Percentiles rank a stretch among this genome's conserved stretches.
Conservation (phyloP, 1,140 invertebrate species). For the Diabrotica virgifera region DNA sequence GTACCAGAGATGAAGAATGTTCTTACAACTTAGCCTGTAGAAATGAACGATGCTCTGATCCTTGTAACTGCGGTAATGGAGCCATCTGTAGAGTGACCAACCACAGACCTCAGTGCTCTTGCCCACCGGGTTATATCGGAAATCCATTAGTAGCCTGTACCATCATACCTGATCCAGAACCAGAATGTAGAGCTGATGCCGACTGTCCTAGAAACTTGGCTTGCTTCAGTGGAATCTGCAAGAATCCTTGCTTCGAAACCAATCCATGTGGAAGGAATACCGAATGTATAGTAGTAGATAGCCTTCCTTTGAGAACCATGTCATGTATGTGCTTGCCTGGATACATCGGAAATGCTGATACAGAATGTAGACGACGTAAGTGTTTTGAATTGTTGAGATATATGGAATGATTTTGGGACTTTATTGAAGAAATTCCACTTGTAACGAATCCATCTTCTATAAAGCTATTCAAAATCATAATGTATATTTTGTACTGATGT, state of each 20-base stretch:
- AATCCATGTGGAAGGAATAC: constrained; percentile 79
- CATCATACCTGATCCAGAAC: constrained; percentile 50
- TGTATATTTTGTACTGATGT: too few relatives aligned
- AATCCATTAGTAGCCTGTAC: constrained; percentile 69
- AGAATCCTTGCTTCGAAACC: constrained; percentile 75
- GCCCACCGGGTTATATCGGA: constrained; percentile 77
- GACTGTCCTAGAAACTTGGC: constrained; percentile 82
- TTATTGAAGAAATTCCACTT: too few relatives aligned
- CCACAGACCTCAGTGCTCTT: constrained; percentile 75
- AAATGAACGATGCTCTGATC: constrained; percentile 72
- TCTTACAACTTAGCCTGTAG: constrained; percentile 70
- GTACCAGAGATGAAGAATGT: constrained; percentile 69
- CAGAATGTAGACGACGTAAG: constrained; percentile 74
- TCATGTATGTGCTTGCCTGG: constrained; percentile 80
- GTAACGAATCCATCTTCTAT: too few relatives aligned
- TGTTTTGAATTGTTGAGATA: background rate
- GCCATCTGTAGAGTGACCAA: constrained; percentile 74
- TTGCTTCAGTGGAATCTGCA: constrained; percentile 76
- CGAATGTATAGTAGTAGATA: constrained; percentile 77
- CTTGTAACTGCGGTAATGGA: constrained; percentile 69
- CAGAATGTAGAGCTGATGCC: constrained; percentile 75
- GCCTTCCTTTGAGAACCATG: constrained; percentile 81
- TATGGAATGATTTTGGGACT: too few relatives aligned
- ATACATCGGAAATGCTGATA: constrained; percentile 78
- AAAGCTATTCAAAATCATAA: too few relatives aligned